Percentiles rank a stretch among this genome's conserved stretches.
phyloP scores from a whole-genome alignment of 2,797 vertebrate species.

The Nannoperca australis region DNA sequence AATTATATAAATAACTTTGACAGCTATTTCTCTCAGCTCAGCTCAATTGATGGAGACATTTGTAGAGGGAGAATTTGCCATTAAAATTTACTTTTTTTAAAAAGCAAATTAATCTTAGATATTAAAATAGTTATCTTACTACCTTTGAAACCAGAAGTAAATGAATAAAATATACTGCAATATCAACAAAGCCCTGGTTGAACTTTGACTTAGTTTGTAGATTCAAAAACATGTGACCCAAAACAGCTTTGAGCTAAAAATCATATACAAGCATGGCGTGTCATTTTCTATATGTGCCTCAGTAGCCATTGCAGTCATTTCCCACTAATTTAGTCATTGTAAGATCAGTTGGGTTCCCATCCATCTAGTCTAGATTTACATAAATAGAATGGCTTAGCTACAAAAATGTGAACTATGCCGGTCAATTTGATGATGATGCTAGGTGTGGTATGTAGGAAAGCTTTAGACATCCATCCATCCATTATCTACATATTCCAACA shows the following conservation, averaged over 20 bases:
- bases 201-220: not conserved
- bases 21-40: slow-evolving; percentile 31
- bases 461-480: no score
- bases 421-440: not conserved
- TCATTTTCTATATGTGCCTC: not conserved
- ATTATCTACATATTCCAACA: not conserved
- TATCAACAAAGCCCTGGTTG: not conserved
- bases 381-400: not conserved
- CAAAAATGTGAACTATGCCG: not conserved
- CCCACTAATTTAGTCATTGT: not conserved
- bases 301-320: not conserved
- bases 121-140: slow-evolving; percentile 1
- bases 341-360: not conserved
- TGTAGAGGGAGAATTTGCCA: not conserved
- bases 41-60: not conserved
- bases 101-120: not conserved
- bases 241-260: not conserved
- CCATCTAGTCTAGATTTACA: not conserved
- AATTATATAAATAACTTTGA: slow-evolving; percentile 50
- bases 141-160: not conserved
- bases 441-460: not conserved
- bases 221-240: not conserved
- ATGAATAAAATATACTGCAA: not conserved
- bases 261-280: not conserved
- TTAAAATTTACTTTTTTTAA: not conserved